These are phyloP conservation scores for Sphaerodactylus townsendi DNA, from an alignment of 2,113 vertebrate genomes.

Conservation along the genomic window DNA sequence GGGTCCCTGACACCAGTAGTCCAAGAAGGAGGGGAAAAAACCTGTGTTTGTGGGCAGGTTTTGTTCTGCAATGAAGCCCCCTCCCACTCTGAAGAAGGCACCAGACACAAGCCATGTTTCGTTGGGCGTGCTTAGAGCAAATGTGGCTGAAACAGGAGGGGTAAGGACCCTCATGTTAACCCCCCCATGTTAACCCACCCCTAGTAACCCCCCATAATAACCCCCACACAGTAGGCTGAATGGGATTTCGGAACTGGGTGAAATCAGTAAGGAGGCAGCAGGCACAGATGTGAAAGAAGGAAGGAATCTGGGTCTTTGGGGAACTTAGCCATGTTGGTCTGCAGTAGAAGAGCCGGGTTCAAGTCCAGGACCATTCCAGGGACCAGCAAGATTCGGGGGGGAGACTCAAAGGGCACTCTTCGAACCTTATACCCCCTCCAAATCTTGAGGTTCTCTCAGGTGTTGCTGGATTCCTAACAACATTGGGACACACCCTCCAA, in stretches of 20 bases:
- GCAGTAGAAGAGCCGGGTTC: neutral
- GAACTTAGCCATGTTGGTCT: too few species aligned
- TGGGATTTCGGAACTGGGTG: neutral
- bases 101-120: neutral
- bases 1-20: too few species aligned
- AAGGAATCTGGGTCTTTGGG: too few species aligned
- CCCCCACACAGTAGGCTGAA: too few species aligned
- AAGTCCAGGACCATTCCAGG: too few species aligned
- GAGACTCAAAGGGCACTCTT: too few species aligned
- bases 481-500: fast-evolving
- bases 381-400: neutral
- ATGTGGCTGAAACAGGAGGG: neutral
- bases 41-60: too few species aligned
- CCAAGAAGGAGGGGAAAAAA: neutral
- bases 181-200: too few species aligned
- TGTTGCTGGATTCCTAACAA: too few species aligned
- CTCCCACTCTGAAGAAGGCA: neutral
- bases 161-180: fast-evolving
- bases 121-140: neutral
- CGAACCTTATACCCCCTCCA: too few species aligned
- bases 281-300: neutral
- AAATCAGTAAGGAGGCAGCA: neutral
- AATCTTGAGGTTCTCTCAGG: too few species aligned
- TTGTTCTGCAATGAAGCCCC: neutral
- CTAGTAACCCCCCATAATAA: too few species aligned